Evolutionary conservation across 2,797 vertebrate genomes (phyloP), one percentile per base, ranked within the genome.

Genomic region (Sebastolobus altivelis): DNA sequence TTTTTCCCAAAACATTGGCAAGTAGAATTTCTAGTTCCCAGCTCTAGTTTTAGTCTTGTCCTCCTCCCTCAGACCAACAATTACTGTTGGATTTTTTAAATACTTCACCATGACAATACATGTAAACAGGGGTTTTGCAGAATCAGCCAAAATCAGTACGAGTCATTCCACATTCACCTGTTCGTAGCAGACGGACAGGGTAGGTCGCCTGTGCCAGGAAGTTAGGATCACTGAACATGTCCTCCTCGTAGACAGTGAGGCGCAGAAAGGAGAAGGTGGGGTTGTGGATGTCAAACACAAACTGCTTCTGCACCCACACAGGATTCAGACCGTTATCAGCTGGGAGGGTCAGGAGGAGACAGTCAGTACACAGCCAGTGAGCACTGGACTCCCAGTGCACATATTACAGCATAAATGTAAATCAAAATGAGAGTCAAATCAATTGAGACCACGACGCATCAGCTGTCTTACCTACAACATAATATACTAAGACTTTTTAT

Each of bases 181-280:
- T 97, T 88, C 98, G 97, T 33, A 99, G 96, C 83, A 97, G 97
- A 81, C 95, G 97, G 72, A 99, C 96, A 0, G 96, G 96, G 90
- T 97, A 98, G 1, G 97, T 98, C 4, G 97, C 98, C 92, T 99
- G 98, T 5, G 98, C 98, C 92, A 99, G 90, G 93, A 99, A 99
- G 93, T 99, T 99, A 84, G 98, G 98, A 0, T 99, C 98, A 0
- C 97, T 99, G 92, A 99, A 99, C 97, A 99, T 99, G 95, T 99
- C 98, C 88, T 99, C 98, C 89, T 99, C 98, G 0, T 97, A 99
- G 5, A 99, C 97, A 66, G 97, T 97, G 3, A 99, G 99, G 80
- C 98, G 97, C 52, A 99, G 94, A 86, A 98, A 99, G 76, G 97
- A 94, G 52, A 98, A 98, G 49, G 97, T 95, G 0, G 98, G 97